Conservation (phyloP, 2,113 vertebrate genomes). For the Pelvicachromis taeniatus region DNA sequence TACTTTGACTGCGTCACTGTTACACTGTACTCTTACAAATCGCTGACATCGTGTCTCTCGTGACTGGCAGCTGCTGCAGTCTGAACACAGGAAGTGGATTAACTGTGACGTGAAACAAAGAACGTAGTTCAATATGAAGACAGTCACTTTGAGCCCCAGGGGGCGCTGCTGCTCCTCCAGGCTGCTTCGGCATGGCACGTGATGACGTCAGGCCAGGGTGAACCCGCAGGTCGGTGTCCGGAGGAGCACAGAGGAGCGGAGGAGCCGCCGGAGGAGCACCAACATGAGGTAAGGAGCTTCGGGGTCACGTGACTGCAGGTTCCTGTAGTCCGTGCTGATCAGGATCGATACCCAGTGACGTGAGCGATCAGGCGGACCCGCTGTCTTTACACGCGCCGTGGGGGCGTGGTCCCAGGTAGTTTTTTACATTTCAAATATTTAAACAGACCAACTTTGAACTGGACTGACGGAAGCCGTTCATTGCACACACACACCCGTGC, state of each 20-base stretch:
- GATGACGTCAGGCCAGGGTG: background rate
- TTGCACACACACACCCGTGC: too few relatives aligned
- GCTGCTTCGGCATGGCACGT: background rate
- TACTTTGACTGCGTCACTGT: background rate
- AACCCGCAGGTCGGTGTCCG: background rate
- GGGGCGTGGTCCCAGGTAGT: background rate
- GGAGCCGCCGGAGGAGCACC: background rate
- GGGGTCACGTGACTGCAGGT: background rate
- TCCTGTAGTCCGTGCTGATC: background rate
- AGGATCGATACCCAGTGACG: background rate
- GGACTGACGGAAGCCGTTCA: too few relatives aligned
- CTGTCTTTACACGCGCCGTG: background rate
- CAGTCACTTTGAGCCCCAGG: fast-evolving
- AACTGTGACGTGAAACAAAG: background rate
- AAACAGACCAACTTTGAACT: too few relatives aligned
- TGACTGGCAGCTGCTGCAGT: background rate
- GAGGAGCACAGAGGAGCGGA: background rate
- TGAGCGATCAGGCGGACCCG: background rate
- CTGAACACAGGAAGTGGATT: background rate
- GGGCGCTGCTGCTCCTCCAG: background rate
- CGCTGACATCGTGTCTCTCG: background rate
- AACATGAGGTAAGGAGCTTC: background rate
- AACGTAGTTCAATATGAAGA: background rate
- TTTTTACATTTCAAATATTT: too few relatives aligned
- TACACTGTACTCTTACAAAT: background rate